Evolutionary conservation across 2,888 invertebrate genomes (phyloP), one percentile per base, ranked within the genome.

Genomic region (Metallyticus violacea): DNA sequence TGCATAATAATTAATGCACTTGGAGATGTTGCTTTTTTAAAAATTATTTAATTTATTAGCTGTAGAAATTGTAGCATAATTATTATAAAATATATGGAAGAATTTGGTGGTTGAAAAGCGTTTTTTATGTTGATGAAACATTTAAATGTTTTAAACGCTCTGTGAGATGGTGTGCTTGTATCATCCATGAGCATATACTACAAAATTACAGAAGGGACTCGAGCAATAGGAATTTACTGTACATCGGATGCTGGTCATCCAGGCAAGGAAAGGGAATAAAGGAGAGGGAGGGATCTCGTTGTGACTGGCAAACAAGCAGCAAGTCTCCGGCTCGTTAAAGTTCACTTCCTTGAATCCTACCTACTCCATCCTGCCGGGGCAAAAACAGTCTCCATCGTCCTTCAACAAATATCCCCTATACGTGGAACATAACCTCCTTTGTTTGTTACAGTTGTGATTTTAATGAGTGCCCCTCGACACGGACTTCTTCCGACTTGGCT

Each of bases 371-470:
- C 40, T 15, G 40, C 40, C 40, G 22, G 40, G 40, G 22, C 40
- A 62, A 62, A 62, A 62, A 62, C 40, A 62, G 40, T 62, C 40
- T 62, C 40, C 15, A 62, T 62, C 40, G 40, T 62, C 40, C 22
- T 80, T 80, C 79, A 80, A 80, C 79, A 80, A 80, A 81, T 81
- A 81, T 30, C 30, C 40, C 81, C 81, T 30, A 29, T 25, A 1
- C 40, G 22, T 22, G 15, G 40, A n/a, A n/a, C n/a, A n/a, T n/a
- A n/a, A n/a, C n/a, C n/a, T 83, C 77, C 29, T 83, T 83, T 83
- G 40, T 83, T 83, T 83, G 83, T 83, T 83, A 77, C 77, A 77
- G 82, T 82, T 82, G 82, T 83, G 77, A 15, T 79, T 15, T 83
- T 83, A 83, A 83, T 83, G 83, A 83, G 83, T 22, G 30, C 77